Evolutionary conservation across 2,113 vertebrate species (phyloP).

Genomic region (Hemiprocne comata): DNA sequence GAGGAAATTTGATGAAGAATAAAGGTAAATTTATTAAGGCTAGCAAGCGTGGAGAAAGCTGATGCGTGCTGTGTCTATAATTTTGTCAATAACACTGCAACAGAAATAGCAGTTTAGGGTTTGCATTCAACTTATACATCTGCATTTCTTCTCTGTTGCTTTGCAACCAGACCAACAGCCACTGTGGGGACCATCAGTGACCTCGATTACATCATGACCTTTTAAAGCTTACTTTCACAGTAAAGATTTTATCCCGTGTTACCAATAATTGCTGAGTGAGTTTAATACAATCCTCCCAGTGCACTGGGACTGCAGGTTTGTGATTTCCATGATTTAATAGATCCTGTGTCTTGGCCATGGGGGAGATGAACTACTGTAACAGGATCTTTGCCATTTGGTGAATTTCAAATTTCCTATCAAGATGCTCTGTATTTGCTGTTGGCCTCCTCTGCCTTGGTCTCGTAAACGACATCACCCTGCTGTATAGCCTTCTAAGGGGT

Average conservation of each 20-base stretch:
- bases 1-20: constrained; percentile 47
- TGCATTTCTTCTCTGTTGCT: constrained; percentile 28
- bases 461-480: neutral
- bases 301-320: constrained; percentile 73
- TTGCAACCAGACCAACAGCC: constrained; percentile 5
- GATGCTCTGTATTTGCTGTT: neutral
- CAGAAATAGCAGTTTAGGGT: constrained; percentile 36
- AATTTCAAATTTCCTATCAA: neutral
- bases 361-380: constrained; percentile 27
- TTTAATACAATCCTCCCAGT: constrained; percentile 86
- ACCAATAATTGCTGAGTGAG: constrained; percentile 87
- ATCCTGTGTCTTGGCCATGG: constrained; percentile 2
- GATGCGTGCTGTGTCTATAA: constrained; percentile 3
- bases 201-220: constrained; percentile 77
- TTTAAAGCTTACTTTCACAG: constrained; percentile 77
- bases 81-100: neutral
- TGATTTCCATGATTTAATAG: constrained; percentile 65
- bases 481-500: neutral
- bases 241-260: constrained; percentile 88
- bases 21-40: constrained; percentile 44
- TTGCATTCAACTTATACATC: constrained; percentile 20
- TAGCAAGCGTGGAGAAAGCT: neutral
- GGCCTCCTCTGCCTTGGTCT: neutral
- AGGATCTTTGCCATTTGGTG: constrained; percentile 28
- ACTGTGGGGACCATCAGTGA: constrained; percentile 48